A percentile compares a stretch with the other conserved stretches of the same genome.
Evolutionary conservation across 1,140 invertebrate genomes (phyloP).

Genomic region (Meloidogyne hapla): DNA sequence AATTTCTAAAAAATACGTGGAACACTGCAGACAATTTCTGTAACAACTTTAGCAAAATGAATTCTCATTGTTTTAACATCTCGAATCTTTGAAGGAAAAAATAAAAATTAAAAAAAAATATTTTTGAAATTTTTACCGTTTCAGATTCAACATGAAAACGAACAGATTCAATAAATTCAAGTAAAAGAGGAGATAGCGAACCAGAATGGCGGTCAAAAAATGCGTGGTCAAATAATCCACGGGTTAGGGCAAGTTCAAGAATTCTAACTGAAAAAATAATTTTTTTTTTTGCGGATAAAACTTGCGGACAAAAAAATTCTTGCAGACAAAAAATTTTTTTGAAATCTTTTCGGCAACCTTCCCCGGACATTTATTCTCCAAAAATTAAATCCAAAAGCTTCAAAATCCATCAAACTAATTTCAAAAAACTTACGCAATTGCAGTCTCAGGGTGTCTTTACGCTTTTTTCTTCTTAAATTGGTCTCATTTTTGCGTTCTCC

Average conservation of each 20-base stretch:
- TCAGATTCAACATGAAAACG: constrained; percentile 85
- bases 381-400: too few species aligned
- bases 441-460: constrained; percentile 82
- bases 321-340: too few species aligned
- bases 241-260: constrained; percentile 53
- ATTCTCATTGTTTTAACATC: constrained; percentile 77
- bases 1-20: constrained; percentile 64
- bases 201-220: constrained; percentile 80
- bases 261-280: constrained; percentile 67
- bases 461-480: constrained; percentile 76
- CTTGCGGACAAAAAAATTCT: too few species aligned
- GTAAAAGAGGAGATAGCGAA: constrained; percentile 79
- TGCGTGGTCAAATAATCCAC: constrained; percentile 70
- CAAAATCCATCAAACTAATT: too few species aligned
- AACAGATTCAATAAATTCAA: constrained; percentile 92
- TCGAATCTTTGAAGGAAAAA: constrained; percentile 47
- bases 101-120: not conserved
- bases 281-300: not conserved
- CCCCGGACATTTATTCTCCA: too few species aligned
- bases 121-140: constrained; percentile 68
- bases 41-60: constrained; percentile 89
- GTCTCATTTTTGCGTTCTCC: constrained; percentile 97
- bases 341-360: too few species aligned
- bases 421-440: constrained; percentile 70
- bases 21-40: constrained; percentile 88